A percentile compares a stretch with the other conserved stretches of the same genome.
These are phyloP conservation scores for Austrolebias charrua DNA, from an alignment of 2,797 vertebrate genomes.

Conservation along the genomic window DNA sequence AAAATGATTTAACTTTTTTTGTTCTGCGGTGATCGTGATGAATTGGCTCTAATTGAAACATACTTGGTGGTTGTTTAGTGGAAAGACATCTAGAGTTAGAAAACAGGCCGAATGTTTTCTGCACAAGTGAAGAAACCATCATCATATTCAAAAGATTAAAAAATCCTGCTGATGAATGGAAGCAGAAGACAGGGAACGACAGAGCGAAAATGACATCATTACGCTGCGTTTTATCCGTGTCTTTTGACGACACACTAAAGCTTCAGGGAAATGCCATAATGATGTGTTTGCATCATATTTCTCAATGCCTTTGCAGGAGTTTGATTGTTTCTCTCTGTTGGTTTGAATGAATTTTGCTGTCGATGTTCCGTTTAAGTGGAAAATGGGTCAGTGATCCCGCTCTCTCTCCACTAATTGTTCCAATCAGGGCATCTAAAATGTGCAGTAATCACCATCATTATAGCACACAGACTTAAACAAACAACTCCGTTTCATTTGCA, in stretches of 20 bases:
- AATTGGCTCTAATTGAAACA: slow-evolving; percentile 25
- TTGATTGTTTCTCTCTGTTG: background rate
- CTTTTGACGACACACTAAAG: slow-evolving; percentile 6
- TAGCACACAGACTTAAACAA: slow-evolving; percentile 41
- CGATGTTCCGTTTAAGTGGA: slow-evolving; percentile 13
- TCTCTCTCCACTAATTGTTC: slow-evolving; percentile 48
- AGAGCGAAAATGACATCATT: slow-evolving; percentile 6
- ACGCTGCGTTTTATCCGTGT: background rate
- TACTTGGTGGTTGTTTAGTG: background rate
- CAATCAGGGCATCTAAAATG: slow-evolving; percentile 54
- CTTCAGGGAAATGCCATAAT: slow-evolving; percentile 2
- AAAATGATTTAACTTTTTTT: too few species aligned
- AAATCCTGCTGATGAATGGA: slow-evolving; percentile 9
- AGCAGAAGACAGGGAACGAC: background rate
- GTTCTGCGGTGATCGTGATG: background rate
- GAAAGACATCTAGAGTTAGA: slow-evolving; percentile 20
- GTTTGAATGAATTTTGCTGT: slow-evolving; percentile 15
- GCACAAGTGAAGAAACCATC: slow-evolving; percentile 15
- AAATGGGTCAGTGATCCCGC: slow-evolving; percentile 19
- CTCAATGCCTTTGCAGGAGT: background rate
- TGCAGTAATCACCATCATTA: slow-evolving; percentile 58
- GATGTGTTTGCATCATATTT: background rate
- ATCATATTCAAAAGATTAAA: slow-evolving; percentile 20
- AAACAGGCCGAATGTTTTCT: slow-evolving; percentile 7
- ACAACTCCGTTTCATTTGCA: slow-evolving; percentile 43